Evolutionary conservation across 1,140 invertebrate genomes (phyloP).

Genomic region (Macrotrachela quadricornifera): DNA sequence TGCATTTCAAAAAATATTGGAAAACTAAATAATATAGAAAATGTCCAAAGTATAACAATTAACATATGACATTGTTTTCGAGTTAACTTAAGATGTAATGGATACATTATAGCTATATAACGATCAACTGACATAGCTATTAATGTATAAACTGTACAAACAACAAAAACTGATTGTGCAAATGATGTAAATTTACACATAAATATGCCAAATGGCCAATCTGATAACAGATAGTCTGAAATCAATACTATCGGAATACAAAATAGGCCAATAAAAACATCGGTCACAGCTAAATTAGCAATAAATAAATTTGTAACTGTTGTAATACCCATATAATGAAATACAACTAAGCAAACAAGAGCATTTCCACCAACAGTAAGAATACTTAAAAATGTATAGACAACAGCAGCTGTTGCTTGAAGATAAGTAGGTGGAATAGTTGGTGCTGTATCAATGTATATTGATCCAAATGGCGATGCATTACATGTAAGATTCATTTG

Average conservation of each 20-base stretch:
- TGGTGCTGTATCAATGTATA: too few relatives aligned
- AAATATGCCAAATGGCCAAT: constrained; percentile 57
- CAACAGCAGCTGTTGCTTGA: not conserved
- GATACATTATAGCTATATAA: constrained; percentile 63
- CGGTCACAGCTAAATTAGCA: constrained; percentile 56
- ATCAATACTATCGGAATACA: constrained; percentile 64
- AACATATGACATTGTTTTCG: not conserved
- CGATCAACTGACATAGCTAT: constrained; percentile 62
- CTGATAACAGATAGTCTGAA: constrained; percentile 45
- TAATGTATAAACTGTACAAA: constrained; percentile 49
- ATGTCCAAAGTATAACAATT: not conserved
- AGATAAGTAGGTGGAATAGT: too few relatives aligned
- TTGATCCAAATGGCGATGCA: too few relatives aligned
- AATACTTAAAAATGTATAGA: constrained; percentile 4
- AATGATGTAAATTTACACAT: constrained; percentile 38
- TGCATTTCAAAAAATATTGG: not conserved
- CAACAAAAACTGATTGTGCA: constrained; percentile 3
- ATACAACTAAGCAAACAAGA: constrained; percentile 1
- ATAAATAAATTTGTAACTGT: constrained; percentile 66
- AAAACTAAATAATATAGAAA: not conserved
- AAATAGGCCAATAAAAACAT: constrained; percentile 58
- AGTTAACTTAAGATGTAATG: constrained; percentile 31
- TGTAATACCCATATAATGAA: not conserved
- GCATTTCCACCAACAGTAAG: constrained; percentile 1
- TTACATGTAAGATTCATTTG: too few relatives aligned